These are phyloP conservation scores for Pangasius macronema DNA, from an alignment of 2,797 vertebrate genomes.

Conservation along the genomic window DNA sequence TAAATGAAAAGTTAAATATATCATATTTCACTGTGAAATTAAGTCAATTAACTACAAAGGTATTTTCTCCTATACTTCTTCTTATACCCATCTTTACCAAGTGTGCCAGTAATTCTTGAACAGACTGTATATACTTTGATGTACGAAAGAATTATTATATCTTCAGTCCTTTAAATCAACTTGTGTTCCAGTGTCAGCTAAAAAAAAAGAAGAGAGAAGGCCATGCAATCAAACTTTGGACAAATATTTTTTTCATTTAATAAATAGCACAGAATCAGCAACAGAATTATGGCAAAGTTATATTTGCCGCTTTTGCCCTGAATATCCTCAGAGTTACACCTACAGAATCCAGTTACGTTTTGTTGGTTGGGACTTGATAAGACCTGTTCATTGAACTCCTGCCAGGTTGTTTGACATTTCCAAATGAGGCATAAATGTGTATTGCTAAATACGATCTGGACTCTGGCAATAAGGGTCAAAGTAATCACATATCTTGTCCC, in stretches of 20 bases:
- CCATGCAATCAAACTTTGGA: background rate
- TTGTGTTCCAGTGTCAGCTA: background rate
- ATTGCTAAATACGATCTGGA: background rate
- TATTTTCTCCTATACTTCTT: background rate
- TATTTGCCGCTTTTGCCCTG: background rate
- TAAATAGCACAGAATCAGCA: background rate
- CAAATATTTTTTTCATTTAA: background rate
- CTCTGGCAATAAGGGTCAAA: conserved; percentile 30
- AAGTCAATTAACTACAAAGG: background rate
- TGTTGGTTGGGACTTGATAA: background rate
- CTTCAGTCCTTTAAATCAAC: background rate
- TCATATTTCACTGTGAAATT: background rate
- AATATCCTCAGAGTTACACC: background rate
- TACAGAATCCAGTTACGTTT: background rate
- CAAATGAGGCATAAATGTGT: background rate
- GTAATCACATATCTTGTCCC: conserved; percentile 14
- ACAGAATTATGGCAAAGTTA: background rate
- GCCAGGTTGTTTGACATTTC: conserved; percentile 1
- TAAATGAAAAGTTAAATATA: background rate
- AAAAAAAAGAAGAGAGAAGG: background rate
- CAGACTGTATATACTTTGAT: background rate
- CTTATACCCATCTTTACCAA: too few species aligned
- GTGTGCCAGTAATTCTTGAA: background rate
- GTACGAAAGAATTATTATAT: background rate
- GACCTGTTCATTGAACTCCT: background rate